Evolutionary conservation across 2,888 invertebrate genomes (phyloP).

Genomic region (Drosophila mimetica): DNA sequence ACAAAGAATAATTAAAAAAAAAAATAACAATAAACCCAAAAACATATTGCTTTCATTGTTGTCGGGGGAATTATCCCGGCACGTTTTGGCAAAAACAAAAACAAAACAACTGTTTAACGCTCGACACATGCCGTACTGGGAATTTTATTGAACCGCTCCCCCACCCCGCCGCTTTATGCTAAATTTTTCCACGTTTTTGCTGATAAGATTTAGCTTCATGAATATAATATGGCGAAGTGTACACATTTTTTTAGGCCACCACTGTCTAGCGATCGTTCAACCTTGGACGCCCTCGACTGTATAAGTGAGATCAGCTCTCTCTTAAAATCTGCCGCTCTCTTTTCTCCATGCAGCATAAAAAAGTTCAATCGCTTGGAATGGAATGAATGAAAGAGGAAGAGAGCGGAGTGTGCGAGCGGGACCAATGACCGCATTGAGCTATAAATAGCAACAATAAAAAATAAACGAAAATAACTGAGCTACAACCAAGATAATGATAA

Average conservation of each 20-base stretch:
- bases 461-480: constrained; percentile 35
- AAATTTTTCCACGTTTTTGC: constrained; percentile 49
- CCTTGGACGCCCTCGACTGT: constrained; percentile 9
- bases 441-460: constrained; percentile 63
- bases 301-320: background rate
- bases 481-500: constrained; percentile 47
- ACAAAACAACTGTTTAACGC: constrained; percentile 36
- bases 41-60: constrained; percentile 4
- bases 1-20: background rate
- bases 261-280: constrained; percentile 48
- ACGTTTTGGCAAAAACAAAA: constrained; percentile 43
- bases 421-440: constrained; percentile 76
- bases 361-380: constrained; percentile 45
- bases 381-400: constrained; percentile 11
- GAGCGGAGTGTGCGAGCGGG: constrained; percentile 55
- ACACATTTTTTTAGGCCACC: constrained; percentile 34
- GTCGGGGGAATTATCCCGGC: constrained; percentile 25
- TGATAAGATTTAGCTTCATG: constrained; percentile 55
- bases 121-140: constrained; percentile 31
- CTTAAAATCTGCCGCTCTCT: constrained; percentile 5
- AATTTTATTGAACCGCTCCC: background rate
- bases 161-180: background rate
- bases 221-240: constrained; percentile 52
- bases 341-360: constrained; percentile 61
- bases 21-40: background rate